Percentiles rank a stretch among this genome's conserved stretches.
These are phyloP conservation scores for Linepithema humile DNA, from an alignment of 1,140 invertebrate species.

Conservation along the genomic window DNA sequence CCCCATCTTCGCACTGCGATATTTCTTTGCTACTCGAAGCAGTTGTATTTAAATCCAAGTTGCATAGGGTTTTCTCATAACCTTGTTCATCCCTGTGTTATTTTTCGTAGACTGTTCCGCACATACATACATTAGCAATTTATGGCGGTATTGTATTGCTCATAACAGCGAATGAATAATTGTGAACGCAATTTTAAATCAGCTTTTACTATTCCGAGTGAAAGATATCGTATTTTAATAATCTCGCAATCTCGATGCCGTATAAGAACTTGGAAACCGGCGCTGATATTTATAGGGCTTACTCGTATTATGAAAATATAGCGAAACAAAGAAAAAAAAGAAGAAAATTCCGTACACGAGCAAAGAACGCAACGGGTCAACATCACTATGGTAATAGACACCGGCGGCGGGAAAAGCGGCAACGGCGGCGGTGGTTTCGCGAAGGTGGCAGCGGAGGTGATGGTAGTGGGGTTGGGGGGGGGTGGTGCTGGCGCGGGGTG, in stretches of 20 bases:
- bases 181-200: background rate
- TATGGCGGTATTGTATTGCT: background rate
- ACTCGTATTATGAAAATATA: background rate
- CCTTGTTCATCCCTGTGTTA: background rate
- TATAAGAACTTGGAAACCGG: background rate
- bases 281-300: background rate
- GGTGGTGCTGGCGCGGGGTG: slow-evolving; percentile 52
- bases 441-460: slow-evolving; percentile 61
- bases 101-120: background rate
- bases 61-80: background rate
- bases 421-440: slow-evolving; percentile 53
- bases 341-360: background rate
- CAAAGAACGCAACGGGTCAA: slow-evolving; percentile 9
- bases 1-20: slow-evolving; percentile 50
- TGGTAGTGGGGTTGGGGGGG: slow-evolving; percentile 56
- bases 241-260: background rate
- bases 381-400: slow-evolving; percentile 40
- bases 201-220: background rate
- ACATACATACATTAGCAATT: background rate
- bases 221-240: background rate
- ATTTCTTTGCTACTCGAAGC: slow-evolving; percentile 36
- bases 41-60: slow-evolving; percentile 11
- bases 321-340: background rate
- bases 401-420: background rate
- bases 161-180: background rate